Base-by-base conservation (phyloP, 2,797 vertebrate species). In the Natrix natrix region DNA sequence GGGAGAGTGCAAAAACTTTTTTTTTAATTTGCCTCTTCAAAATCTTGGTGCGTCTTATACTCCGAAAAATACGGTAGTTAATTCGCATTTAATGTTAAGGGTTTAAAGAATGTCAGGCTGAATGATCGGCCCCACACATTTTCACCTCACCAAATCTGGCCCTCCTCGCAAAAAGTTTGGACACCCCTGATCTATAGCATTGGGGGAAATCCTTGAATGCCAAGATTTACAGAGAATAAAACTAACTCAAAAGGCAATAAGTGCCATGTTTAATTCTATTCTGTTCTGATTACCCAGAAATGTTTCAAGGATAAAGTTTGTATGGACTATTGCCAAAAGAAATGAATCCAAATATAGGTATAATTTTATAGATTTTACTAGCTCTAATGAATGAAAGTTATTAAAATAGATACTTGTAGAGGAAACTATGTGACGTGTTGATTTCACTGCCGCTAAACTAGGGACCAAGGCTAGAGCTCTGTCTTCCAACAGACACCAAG, bases 331-430 rank as follows among this genome's bases (percentile, higher is more conserved):
- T 88, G 56, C 90, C 86, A 78, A 78, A 43, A 52, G 13, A 69
- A 55, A 22, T 60, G 56, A 88, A 32, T 78, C 54, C 56, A 88
- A 91, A 83, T 24, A 93, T 87, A 88, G 60, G 90, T 48, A 54
- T 61, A 4, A 8, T 61, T 91, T 91, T 61, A 88, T 56, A n/a
- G 59, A 56, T 91, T 83, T 83, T 88, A 60, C 26, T 69, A 69
- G 48, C 37, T 63, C 88, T 60, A 83, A 69, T 91, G 55, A 91
- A 52, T 8, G 74, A 24, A 61, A 57, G 48, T 61, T 83, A 93
- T 88, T 59, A 88, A 88, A 43, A 26, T 88, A 48, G 60, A 66
- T 88, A 14, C 92, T 95, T 94, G 92, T 92, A 93, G 74, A 17
- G 90, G 52, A 61, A 17, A 48, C 69, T 60, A 28, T n/a, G 43